Percentiles rank a stretch among this genome's conserved stretches.
phyloP scores from a whole-genome alignment of 2,888 invertebrate genomes.

The Sinohyriopsis cumingii region DNA sequence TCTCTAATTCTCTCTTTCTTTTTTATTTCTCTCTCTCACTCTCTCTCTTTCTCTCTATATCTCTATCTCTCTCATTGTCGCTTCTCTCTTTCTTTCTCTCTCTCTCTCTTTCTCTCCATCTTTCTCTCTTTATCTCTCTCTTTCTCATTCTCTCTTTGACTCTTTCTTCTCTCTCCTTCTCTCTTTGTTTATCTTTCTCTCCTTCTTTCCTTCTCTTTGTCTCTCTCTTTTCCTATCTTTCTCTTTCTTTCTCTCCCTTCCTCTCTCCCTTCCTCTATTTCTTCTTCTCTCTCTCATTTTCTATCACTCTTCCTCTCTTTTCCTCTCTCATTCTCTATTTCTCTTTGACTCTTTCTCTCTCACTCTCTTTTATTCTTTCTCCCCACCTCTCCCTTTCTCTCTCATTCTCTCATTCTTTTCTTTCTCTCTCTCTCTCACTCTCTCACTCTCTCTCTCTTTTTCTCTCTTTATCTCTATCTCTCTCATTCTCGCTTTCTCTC shows the following conservation, averaged over 20 bases:
- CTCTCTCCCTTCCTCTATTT: not conserved
- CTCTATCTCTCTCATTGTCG: not conserved
- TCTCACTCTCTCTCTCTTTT: not conserved
- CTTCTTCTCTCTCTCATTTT: not conserved
- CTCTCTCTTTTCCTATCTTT: constrained; percentile 1
- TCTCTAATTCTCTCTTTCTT: too few species aligned
- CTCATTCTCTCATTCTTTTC: not conserved
- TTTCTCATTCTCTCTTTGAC: constrained; percentile 17
- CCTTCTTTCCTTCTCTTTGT: constrained; percentile 6
- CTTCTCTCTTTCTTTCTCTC: constrained; percentile 14
- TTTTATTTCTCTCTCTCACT: not conserved
- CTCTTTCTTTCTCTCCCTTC: too few species aligned
- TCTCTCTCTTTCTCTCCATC: constrained; percentile 17
- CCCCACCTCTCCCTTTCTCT: not conserved
- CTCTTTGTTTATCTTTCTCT: too few species aligned
- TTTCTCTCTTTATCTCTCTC: too few species aligned
- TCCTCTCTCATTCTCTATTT: too few species aligned
- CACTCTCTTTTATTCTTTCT: too few species aligned
- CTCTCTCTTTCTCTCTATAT: too few species aligned
- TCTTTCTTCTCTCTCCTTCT: too few species aligned
- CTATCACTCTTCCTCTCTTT: too few species aligned
- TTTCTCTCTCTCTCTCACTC: not conserved
- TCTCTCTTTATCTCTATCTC: too few species aligned
- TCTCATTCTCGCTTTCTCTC: too few species aligned
- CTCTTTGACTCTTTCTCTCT: too few species aligned